A percentile compares a stretch with the other conserved stretches of the same genome.
phyloP scores from a whole-genome alignment of 2,888 invertebrate genomes.

The Acanthosepion lycidas region DNA sequence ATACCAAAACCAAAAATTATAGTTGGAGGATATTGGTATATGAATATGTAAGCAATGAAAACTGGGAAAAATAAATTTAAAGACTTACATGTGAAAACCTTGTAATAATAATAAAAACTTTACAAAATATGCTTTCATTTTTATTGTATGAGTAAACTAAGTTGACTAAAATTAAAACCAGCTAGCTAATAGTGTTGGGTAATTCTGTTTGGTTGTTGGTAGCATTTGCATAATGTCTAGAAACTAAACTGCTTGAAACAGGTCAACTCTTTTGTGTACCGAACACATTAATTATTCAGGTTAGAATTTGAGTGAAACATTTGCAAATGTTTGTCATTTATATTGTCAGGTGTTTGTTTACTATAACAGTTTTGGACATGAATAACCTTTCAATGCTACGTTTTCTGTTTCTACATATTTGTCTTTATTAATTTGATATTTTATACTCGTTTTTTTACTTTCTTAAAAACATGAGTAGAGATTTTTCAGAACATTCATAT shows the following conservation, averaged over 20 bases:
- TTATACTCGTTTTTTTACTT: not conserved
- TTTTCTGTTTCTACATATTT: not conserved
- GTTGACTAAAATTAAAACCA: not conserved
- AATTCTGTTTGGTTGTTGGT: not conserved
- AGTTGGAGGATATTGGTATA: too few relatives aligned
- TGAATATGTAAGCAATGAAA: too few relatives aligned
- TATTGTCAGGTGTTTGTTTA: not conserved
- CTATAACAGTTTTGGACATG: not conserved
- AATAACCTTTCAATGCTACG: not conserved
- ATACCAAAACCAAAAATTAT: too few relatives aligned
- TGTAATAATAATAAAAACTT: too few relatives aligned
- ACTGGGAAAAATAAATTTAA: too few relatives aligned
- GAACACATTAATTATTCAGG: not conserved
- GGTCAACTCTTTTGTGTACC: not conserved
- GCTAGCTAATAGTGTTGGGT: not conserved
- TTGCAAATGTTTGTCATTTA: not conserved
- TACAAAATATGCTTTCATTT: too few relatives aligned
- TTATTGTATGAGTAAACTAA: not conserved
- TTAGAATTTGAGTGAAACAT: not conserved
- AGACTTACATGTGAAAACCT: too few relatives aligned
- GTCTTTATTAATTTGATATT: not conserved
- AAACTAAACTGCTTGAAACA: not conserved
- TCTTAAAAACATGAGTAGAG: not conserved
- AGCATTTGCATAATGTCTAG: too few relatives aligned
- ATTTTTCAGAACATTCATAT: not conserved